These are phyloP conservation scores for Strigamia transsilvanica DNA, from an alignment of 2,888 invertebrate genomes.

Conservation along the genomic window DNA sequence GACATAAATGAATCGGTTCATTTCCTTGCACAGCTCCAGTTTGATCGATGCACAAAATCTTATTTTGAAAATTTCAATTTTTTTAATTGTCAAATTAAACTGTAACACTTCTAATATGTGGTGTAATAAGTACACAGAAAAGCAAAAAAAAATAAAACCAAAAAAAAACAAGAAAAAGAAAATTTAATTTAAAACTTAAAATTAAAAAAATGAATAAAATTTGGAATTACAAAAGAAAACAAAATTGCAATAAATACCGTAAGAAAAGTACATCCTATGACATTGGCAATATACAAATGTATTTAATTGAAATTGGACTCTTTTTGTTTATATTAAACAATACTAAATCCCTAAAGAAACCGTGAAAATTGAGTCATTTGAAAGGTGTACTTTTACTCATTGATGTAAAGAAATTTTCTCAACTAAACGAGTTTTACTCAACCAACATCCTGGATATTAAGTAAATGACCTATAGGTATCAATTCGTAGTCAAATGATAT, in stretches of 20 bases:
- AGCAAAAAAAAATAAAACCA: too few relatives aligned
- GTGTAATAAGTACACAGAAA: too few relatives aligned
- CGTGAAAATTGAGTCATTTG: constrained; percentile 20
- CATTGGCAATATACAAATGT: not conserved
- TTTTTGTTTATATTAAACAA: constrained; percentile 20
- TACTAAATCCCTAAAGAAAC: not conserved
- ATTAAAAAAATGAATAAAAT: too few relatives aligned
- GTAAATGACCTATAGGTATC: constrained; percentile 6
- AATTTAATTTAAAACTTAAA: too few relatives aligned
- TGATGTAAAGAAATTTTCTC: constrained; percentile 12
- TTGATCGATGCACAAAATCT: constrained; percentile 4
- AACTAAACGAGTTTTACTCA: constrained; percentile 20
- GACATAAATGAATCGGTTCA: not conserved
- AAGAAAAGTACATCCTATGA: constrained; percentile 9
- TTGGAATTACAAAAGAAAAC: too few relatives aligned
- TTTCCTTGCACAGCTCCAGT: not conserved
- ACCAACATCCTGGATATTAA: constrained; percentile 14
- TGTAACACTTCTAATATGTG: not conserved
- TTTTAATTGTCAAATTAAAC: not conserved
- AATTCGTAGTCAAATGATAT: constrained; percentile 15
- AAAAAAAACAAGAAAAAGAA: too few relatives aligned
- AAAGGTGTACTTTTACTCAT: constrained; percentile 15
- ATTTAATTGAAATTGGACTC: not conserved
- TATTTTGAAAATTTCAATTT: not conserved
- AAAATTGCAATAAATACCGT: not conserved